These are phyloP conservation scores for Cyrtonyx montezumae DNA, from an alignment of 2,113 vertebrate genomes.

Conservation along the genomic window DNA sequence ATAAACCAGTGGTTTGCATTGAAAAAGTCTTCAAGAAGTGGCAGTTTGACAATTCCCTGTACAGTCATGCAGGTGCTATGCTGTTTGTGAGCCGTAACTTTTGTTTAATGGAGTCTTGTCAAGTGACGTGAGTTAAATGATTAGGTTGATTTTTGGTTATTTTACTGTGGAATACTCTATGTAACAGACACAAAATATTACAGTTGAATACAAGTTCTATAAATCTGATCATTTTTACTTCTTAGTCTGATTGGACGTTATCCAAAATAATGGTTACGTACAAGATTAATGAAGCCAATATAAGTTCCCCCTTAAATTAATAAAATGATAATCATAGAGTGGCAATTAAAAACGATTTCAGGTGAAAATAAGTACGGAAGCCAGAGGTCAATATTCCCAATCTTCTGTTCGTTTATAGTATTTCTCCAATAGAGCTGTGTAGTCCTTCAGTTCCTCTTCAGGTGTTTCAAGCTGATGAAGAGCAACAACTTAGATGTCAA, in stretches of 20 bases:
- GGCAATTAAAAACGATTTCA: not conserved
- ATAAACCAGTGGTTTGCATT: not conserved
- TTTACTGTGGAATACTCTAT: not conserved
- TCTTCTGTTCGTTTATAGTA: not conserved
- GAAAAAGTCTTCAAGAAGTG: not conserved
- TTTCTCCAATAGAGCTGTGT: not conserved
- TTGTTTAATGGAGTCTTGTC: not conserved
- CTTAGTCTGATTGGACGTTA: not conserved
- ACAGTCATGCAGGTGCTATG: not conserved
- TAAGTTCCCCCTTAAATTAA: not conserved
- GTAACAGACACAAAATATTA: not conserved
- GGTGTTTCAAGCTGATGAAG: not conserved
- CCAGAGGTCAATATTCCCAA: not conserved
- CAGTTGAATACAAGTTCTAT: not conserved
- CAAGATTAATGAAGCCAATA: not conserved
- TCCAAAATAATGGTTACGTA: not conserved
- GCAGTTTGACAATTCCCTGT: not conserved
- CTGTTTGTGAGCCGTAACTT: accelerated
- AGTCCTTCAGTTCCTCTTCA: not conserved
- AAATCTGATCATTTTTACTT: not conserved
- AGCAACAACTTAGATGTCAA: not conserved
- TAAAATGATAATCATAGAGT: not conserved
- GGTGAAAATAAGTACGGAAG: not conserved
- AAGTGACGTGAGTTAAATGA: not conserved
- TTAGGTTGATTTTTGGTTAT: not conserved